Base-by-base conservation (phyloP, 2,888 invertebrate genomes). In the Microdon myrmicae region DNA sequence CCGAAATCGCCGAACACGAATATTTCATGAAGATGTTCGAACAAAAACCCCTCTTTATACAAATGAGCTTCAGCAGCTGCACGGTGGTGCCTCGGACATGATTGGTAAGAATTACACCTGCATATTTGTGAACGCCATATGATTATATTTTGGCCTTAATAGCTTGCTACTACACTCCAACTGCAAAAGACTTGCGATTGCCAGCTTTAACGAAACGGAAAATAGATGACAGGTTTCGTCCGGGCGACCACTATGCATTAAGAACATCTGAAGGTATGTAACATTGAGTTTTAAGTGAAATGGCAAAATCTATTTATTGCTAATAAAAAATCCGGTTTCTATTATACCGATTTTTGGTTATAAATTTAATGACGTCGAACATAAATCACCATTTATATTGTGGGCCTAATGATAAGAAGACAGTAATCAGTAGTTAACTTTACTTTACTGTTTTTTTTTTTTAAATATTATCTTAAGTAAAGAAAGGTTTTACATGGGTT, bases 241-340 rank as follows among this genome's bases (percentile, higher is more conserved):
- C 75, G 0, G 78, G 76, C 2, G 78, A 79, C 71, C 79, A 77
- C 53, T 75, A 75, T 64, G 72, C 73, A 0, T 43, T 79, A 8
- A 69, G 79, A 10, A 77, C 75, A 2, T 69, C 72, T 3, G 73
- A 75, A 68, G 79, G 79, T 78, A 64, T 43, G 66, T 53, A 6
- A 29, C 12, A 37, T 10, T 37, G 10, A 26, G 9, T 12, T 35
- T 10, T 20, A 8, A 17, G 4, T 9, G 20, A 19, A 35, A 8
- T 35, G 3, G 3, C 25, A 25, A 25, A n/a, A n/a, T n/a, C n/a
- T n/a, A n/a, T n/a, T n/a, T n/a, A n/a, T n/a, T n/a, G n/a, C n/a
- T n/a, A n/a, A n/a, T n/a, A n/a, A n/a, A n/a, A n/a, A n/a, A n/a
- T n/a, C n/a, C n/a, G n/a, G n/a, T n/a, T n/a, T n/a, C n/a, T n/a